Conservation (phyloP, 2,113 vertebrate genomes). For the Rhizomys pruinosus region DNA sequence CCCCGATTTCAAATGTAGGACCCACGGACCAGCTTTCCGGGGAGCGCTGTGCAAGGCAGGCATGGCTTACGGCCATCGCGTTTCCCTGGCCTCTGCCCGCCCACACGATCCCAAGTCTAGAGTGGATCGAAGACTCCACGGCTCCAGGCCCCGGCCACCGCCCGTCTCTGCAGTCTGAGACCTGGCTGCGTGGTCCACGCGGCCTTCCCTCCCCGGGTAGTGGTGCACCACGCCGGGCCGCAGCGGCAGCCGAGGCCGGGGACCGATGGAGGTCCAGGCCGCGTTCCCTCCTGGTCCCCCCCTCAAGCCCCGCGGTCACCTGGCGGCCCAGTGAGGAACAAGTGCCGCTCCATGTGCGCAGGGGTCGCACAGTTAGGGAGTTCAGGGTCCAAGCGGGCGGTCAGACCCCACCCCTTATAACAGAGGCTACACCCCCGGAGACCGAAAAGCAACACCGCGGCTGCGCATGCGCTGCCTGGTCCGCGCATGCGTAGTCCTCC, state of each 20-base stretch:
- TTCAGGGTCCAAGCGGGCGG: accelerated
- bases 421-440: accelerated
- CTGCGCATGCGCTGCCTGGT: not conserved
- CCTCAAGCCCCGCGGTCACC: constrained; percentile 85
- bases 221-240: not conserved
- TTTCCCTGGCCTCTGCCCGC: not conserved
- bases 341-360: constrained; percentile 88
- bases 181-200: not conserved
- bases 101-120: not conserved
- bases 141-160: not conserved
- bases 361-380: accelerated
- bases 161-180: no score
- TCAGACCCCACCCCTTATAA: not conserved
- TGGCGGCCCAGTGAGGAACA: constrained; percentile 94
- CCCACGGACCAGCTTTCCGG: no score
- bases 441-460: accelerated
- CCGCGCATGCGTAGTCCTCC: not conserved
- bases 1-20: not conserved
- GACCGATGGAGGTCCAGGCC: not conserved
- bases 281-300: not conserved
- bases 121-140: not conserved
- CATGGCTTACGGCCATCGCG: not conserved
- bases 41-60: not conserved
- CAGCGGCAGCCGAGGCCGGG: not conserved
- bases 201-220: not conserved